A percentile compares a stretch with the other conserved stretches of the same genome.
Conservation (phyloP, 2,888 invertebrate species). For the Thymelicus acteon region DNA sequence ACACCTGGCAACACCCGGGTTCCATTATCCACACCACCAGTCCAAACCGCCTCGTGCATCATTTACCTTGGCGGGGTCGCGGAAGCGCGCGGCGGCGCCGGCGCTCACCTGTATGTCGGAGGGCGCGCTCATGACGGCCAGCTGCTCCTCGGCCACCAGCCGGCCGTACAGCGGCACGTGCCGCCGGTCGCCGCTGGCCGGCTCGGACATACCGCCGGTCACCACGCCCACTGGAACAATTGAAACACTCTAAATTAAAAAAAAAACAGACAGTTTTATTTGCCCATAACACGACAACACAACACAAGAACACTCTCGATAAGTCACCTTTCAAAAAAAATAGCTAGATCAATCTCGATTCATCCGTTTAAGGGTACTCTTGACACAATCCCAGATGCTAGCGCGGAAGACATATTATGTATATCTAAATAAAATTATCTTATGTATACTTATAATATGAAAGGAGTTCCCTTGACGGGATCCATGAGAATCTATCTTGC, state of each 20-base stretch:
- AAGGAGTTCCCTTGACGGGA: too few species aligned
- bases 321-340: too few species aligned
- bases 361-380: too few species aligned
- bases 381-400: too few species aligned
- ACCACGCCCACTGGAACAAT: conserved; percentile 76
- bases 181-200: conserved; percentile 83
- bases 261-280: too few species aligned
- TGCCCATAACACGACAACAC: too few species aligned
- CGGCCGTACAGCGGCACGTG: conserved; percentile 95
- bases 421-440: too few species aligned
- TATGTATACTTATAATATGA: too few species aligned
- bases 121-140: conserved; percentile 86
- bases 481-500: too few species aligned
- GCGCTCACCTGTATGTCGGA: conserved; percentile 87
- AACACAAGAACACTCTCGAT: too few species aligned
- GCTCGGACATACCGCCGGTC: conserved; percentile 77
- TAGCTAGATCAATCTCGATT: too few species aligned
- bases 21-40: neutral
- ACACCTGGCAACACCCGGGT: neutral
- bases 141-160: conserved; percentile 95
- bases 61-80: conserved; percentile 79
- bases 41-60: conserved; percentile 80
- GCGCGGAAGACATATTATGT: too few species aligned
- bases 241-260: conserved; percentile 13
- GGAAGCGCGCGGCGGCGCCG: conserved; percentile 70